Conservation (phyloP, 2,888 invertebrate genomes). For the Abscondita cerata region DNA sequence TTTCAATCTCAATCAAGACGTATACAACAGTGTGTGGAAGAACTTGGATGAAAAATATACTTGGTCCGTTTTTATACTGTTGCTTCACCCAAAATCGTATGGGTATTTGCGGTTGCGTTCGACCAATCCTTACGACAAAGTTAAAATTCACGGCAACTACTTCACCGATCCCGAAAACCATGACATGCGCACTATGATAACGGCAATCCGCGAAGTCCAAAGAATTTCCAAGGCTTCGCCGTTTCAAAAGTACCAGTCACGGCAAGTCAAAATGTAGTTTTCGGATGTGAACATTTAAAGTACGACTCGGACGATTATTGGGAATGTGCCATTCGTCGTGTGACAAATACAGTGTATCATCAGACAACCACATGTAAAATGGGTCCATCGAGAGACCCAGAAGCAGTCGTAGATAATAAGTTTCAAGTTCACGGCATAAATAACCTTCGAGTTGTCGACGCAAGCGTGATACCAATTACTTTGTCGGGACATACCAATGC, state of each 20-base stretch:
- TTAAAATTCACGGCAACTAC: conserved; percentile 65
- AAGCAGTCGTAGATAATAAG: conserved; percentile 81
- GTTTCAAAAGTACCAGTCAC: conserved; percentile 53
- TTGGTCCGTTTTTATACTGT: conserved; percentile 82
- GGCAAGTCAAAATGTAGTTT: conserved; percentile 55
- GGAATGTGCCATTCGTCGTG: conserved; percentile 58
- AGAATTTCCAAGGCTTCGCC: conserved; percentile 55
- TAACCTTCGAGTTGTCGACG: conserved; percentile 80
- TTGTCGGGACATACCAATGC: conserved; percentile 80
- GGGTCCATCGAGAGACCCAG: conserved; percentile 78
- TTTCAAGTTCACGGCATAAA: conserved; percentile 79
- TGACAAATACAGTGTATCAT: conserved; percentile 36
- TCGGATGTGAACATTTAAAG: conserved; percentile 58
- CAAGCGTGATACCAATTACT: conserved; percentile 87
- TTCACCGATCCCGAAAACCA: conserved; percentile 58
- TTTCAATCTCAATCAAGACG: conserved; percentile 76
- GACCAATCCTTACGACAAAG: conserved; percentile 56
- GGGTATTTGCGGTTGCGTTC: conserved; percentile 80
- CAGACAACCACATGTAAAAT: conserved; percentile 68
- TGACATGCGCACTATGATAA: conserved; percentile 59
- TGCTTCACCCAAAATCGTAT: conserved; percentile 84
- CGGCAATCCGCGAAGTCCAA: conserved; percentile 59
- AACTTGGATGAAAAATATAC: conserved; percentile 80
- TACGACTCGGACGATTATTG: conserved; percentile 62
- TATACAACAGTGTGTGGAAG: conserved; percentile 86